phyloP scores from a whole-genome alignment of 92 coral and sea anemone genomes.

The Micromussa lordhowensis region DNA sequence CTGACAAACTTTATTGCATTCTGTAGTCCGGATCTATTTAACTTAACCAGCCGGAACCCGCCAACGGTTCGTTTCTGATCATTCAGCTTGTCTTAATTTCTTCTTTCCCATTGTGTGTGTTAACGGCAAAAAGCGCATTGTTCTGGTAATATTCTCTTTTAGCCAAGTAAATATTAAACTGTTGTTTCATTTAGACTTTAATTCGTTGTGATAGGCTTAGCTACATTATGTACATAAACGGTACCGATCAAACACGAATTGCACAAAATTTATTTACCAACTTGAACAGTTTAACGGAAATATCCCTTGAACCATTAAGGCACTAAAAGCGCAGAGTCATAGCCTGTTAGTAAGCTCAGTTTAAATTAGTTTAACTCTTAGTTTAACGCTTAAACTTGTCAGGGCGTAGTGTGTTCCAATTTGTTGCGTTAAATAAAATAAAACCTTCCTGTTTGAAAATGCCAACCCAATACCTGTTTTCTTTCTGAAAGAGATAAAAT shows the following conservation, averaged over 20 bases:
- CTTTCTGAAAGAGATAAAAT: not conserved
- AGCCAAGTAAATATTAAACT: conserved; percentile 39
- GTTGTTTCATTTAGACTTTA: conserved; percentile 31
- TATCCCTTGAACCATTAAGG: conserved; percentile 3
- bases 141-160: conserved; percentile 13
- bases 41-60: conserved; percentile 42
- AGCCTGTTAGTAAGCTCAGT: not conserved
- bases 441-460: not conserved
- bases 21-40: conserved; percentile 22
- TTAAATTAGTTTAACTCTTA: conserved; percentile 11
- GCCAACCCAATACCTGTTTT: not conserved
- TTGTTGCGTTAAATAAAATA: conserved; percentile 1
- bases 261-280: conserved; percentile 72
- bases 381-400: conserved; percentile 29
- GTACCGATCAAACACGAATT: conserved; percentile 39
- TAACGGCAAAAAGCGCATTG: conserved; percentile 30
- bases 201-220: conserved; percentile 1
- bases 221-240: conserved; percentile 2
- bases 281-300: conserved; percentile 63
- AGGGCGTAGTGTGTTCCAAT: not conserved
- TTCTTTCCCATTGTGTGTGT: conserved; percentile 25
- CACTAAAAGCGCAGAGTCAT: conserved; percentile 16
- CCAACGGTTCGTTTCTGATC: not conserved
- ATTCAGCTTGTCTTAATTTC: conserved; percentile 12
- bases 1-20: conserved; percentile 10